Evolutionary conservation across 2,888 invertebrate species (phyloP).

Genomic region (Coleophora flavipennella): DNA sequence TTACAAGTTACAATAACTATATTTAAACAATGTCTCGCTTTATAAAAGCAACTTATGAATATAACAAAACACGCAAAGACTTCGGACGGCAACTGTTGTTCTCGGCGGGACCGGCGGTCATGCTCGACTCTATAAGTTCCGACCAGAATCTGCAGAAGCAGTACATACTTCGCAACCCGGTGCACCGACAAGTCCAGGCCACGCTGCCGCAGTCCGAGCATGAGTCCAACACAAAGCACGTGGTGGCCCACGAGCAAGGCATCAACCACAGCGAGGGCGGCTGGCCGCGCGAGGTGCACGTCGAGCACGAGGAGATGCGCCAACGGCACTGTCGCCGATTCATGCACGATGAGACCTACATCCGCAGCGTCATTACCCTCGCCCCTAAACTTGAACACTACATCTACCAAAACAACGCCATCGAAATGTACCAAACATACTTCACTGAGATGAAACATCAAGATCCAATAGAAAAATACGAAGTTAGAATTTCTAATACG

Average conservation of each 20-base stretch:
- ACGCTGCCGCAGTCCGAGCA: slow-evolving; percentile 56
- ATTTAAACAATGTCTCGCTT: slow-evolving; percentile 30
- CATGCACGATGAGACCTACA: slow-evolving; percentile 84
- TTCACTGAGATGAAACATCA: slow-evolving; percentile 70
- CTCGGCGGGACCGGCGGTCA: slow-evolving; percentile 46
- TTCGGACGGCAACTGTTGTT: slow-evolving; percentile 69
- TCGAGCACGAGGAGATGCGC: slow-evolving; percentile 78
- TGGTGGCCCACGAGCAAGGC: slow-evolving; percentile 72
- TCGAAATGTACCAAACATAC: slow-evolving; percentile 85
- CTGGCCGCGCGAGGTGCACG: slow-evolving; percentile 84
- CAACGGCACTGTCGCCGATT: slow-evolving; percentile 82
- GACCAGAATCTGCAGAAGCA: slow-evolving; percentile 45
- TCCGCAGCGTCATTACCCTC: slow-evolving; percentile 74
- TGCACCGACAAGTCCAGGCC: slow-evolving; percentile 60
- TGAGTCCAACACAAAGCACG: slow-evolving; percentile 74
- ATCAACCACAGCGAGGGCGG: slow-evolving; percentile 86
- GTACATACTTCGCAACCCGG: slow-evolving; percentile 67
- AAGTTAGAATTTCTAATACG: slow-evolving; percentile 76
- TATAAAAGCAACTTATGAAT: slow-evolving; percentile 48
- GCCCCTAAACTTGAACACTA: slow-evolving; percentile 75
- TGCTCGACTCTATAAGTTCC: slow-evolving; percentile 53
- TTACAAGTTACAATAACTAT: slow-evolving; percentile 1
- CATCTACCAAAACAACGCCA: slow-evolving; percentile 83
- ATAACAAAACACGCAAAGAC: slow-evolving; percentile 57
- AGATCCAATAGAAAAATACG: slow-evolving; percentile 69